Conservation (phyloP, 2,888 invertebrate genomes). For the Orthosia cruda region DNA sequence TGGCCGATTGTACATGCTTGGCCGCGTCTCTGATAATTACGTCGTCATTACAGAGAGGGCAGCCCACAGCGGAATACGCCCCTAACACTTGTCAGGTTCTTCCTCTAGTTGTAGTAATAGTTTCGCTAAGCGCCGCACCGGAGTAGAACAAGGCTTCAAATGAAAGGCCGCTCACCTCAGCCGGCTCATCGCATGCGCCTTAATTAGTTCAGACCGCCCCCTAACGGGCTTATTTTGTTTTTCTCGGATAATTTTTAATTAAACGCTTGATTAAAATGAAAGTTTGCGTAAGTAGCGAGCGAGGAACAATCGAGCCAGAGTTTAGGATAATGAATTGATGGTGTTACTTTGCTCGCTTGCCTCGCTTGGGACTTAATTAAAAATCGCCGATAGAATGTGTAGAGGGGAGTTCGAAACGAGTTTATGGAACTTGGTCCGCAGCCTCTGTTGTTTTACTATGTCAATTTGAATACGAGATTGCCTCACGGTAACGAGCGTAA, state of each 20-base stretch:
- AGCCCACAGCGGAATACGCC: slow-evolving; percentile 64
- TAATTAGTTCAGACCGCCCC: slow-evolving; percentile 91
- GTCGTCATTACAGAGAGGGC: slow-evolving; percentile 67
- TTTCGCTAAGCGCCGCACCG: slow-evolving; percentile 85
- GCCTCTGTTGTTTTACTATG: slow-evolving; percentile 91
- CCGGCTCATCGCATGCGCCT: slow-evolving; percentile 90
- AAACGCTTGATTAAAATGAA: slow-evolving; percentile 92
- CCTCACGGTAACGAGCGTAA: slow-evolving; percentile 75
- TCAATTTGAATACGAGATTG: slow-evolving; percentile 91
- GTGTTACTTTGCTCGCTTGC: slow-evolving; percentile 91
- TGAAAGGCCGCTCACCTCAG: slow-evolving; percentile 90
- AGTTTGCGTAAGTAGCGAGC: slow-evolving; percentile 92
- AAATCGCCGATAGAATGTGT: slow-evolving; percentile 92
- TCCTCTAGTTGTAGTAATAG: slow-evolving; percentile 82
- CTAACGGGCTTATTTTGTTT: slow-evolving; percentile 92
- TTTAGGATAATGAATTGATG: slow-evolving; percentile 92
- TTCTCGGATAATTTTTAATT: slow-evolving; percentile 92
- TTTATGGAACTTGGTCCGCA: slow-evolving; percentile 90
- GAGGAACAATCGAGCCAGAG: slow-evolving; percentile 91
- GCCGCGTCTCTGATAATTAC: slow-evolving; percentile 66
- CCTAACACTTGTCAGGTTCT: slow-evolving; percentile 84
- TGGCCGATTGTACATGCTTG: slow-evolving; percentile 51
- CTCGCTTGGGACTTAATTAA: slow-evolving; percentile 91
- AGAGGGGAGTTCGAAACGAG: slow-evolving; percentile 90
- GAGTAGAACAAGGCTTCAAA: slow-evolving; percentile 88